Evolutionary conservation across 2,888 invertebrate species (phyloP), one percentile per base, ranked within the genome.

Genomic region (Cosmopolites sordidus): DNA sequence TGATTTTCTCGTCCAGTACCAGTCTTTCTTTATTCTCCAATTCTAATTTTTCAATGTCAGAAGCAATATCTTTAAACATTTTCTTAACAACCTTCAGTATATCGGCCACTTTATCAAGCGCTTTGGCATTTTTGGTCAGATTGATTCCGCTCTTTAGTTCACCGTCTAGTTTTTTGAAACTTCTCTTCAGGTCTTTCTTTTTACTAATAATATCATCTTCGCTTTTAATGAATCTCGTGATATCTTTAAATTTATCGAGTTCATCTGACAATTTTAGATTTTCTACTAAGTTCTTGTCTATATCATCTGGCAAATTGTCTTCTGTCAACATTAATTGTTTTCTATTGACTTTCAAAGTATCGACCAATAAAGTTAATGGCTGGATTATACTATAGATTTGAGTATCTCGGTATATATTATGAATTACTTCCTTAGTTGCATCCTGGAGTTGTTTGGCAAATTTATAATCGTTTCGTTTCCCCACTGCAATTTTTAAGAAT

Each of bases 381-480:
- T 50, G 43, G 2, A 46, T 30, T 14, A 43, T 43, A 14, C 47
- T 50, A 38, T 52, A 30, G 12, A 58, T 16, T 16, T 43, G 38
- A 9, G 55, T 56, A 37, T 58, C 58, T 40, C 55, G 33, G 18
- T 48, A 52, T 15, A 51, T 16, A 17, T 40, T 56, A 5, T 37
- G 29, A 18, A 15, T 50, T 8, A 58, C n/a, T 1, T 56, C 47
- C 16, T 58, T 56, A 9, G 38, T 27, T 1, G 30, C 29, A 30
- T 17, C 38, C 50, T 57, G 18, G 27, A 65, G 40, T 9, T 51
- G 33, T 50, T 56, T 56, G 8, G 54, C 37, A 43, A 62, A 60
- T 14, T 46, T 51, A 16, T 58, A 53, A 37, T 65, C 65, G 16
- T 58, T 56, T 45, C 64, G 48, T 38, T 58, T 60, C 15, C 59